These are phyloP conservation scores for Drosophila nasuta DNA, from an alignment of 1,140 invertebrate genomes.

Conservation along the genomic window DNA sequence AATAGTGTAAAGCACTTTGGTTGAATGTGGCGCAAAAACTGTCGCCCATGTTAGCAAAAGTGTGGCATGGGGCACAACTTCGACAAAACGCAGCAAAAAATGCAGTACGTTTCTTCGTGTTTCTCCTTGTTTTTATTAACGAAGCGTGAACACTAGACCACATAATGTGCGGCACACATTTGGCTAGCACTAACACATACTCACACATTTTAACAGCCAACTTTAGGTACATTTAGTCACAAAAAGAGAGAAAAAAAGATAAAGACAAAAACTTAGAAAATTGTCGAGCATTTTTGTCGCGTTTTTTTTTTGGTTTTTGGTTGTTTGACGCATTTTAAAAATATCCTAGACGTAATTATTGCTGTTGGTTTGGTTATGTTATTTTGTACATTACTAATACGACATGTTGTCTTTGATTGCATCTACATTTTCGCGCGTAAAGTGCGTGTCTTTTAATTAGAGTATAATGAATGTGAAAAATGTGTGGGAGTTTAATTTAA, in stretches of 20 bases:
- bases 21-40: constrained; percentile 63
- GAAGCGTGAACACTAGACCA: constrained; percentile 81
- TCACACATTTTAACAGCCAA: constrained; percentile 43
- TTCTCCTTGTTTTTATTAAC: constrained; percentile 49
- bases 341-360: constrained; percentile 75
- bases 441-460: constrained; percentile 81
- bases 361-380: constrained; percentile 47
- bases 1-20: constrained; percentile 59
- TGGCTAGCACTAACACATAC: constrained; percentile 42
- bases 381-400: constrained; percentile 75
- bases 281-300: constrained; percentile 62
- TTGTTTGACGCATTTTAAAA: constrained; percentile 79
- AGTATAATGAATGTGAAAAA: constrained; percentile 74
- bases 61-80: constrained; percentile 19
- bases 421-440: constrained; percentile 69
- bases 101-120: constrained; percentile 32
- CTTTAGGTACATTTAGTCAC: constrained; percentile 61
- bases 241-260: constrained; percentile 37
- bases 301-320: constrained; percentile 55
- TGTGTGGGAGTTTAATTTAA: constrained; percentile 40
- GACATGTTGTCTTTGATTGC: constrained; percentile 69
- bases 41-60: constrained; percentile 31
- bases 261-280: constrained; percentile 51
- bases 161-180: constrained; percentile 81
- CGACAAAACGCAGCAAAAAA: constrained; percentile 38